Percentiles rank a stretch among this genome's conserved stretches.
These are phyloP conservation scores for Craseonycteris thonglongyai DNA, from an alignment of 2,113 vertebrate species.

Conservation along the genomic window DNA sequence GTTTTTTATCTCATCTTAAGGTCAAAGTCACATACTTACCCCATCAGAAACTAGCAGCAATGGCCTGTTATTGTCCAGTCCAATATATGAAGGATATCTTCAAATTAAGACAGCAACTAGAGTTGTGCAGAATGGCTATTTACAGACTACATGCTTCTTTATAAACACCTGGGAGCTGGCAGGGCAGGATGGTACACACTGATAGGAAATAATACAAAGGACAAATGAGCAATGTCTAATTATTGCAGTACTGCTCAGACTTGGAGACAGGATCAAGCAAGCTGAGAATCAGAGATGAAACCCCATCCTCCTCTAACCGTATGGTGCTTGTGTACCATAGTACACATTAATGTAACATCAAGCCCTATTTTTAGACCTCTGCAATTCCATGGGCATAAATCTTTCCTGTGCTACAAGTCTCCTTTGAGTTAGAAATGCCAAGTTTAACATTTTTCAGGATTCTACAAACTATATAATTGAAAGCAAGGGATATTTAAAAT, in stretches of 20 bases:
- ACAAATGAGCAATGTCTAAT: conserved; percentile 48
- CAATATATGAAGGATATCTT: not conserved
- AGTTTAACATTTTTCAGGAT: conserved; percentile 58
- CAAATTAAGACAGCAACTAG: not conserved
- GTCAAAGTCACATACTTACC: conserved; percentile 21
- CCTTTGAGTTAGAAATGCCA: conserved; percentile 61
- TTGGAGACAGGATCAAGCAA: conserved; percentile 49
- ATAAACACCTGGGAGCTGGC: not conserved
- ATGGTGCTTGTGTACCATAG: not conserved
- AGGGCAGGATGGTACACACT: not conserved
- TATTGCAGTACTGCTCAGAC: not conserved
- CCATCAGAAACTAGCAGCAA: conserved; percentile 33
- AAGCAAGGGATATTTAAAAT: conserved; percentile 77
- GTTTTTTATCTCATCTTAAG: conserved; percentile 19
- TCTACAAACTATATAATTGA: conserved; percentile 69
- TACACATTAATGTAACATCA: conserved; percentile 39
- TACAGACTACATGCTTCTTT: not conserved
- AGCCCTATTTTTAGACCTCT: conserved; percentile 66
- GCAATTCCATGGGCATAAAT: conserved; percentile 71
- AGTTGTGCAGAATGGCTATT: not conserved
- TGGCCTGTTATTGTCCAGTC: not conserved
- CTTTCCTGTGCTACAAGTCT: conserved; percentile 65
- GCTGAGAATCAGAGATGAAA: conserved; percentile 39
- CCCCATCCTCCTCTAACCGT: conserved; percentile 13
- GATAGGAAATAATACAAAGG: conserved; percentile 29